Base-by-base conservation (phyloP, 2,888 invertebrate genomes). In the Prosopocoilus inquinatus region DNA sequence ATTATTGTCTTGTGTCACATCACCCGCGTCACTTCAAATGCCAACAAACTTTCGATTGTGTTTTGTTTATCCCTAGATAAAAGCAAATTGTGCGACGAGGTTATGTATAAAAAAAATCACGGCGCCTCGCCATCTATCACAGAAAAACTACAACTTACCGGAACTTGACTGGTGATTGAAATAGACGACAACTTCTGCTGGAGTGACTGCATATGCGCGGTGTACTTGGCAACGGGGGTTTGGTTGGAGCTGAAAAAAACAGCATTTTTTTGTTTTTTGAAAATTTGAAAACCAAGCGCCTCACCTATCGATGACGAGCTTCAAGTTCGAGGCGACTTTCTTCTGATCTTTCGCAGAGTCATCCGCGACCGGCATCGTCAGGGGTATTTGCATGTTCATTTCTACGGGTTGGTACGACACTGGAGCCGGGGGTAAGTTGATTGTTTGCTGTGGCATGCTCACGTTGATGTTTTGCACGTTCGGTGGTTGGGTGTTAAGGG, bases 101-200 rank as follows among this genome's bases (percentile, higher is more conserved):
- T 20, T 3, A 28, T 5, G 20, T 28, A 28, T 5, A 4, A 28
- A 28, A 28, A 5, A n/a, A 28, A 5, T 45, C 11, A 12, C 15
- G 45, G 32, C 13, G 32, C 47, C 13, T 2, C n/a, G 9, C 9
- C 34, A 34, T 11, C 12, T 36, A 3, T 36, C 12, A 36, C 8
- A 36, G 36, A 36, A 8, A 36, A 41, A 41, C 8, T 41, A 3
- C 41, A 9, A 70, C 81, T 79, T 70, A 84, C 84, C 67, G 73
- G 72, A 39, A 65, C 65, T 61, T 72, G 70, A 16, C 66, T 64
- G 39, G 70, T 67, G 53, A 67, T 79, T n/a, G 82, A 81, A 62
- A 83, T 83, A 53, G 81, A 80, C 44, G 84, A 82, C 36, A 88
- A 77, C 70, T 88, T 88, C 70, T 89, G 87, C 65, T 89, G 89